Evolutionary conservation across 2,888 invertebrate genomes (phyloP).

Genomic region (Tanytarsus gracilentus): DNA sequence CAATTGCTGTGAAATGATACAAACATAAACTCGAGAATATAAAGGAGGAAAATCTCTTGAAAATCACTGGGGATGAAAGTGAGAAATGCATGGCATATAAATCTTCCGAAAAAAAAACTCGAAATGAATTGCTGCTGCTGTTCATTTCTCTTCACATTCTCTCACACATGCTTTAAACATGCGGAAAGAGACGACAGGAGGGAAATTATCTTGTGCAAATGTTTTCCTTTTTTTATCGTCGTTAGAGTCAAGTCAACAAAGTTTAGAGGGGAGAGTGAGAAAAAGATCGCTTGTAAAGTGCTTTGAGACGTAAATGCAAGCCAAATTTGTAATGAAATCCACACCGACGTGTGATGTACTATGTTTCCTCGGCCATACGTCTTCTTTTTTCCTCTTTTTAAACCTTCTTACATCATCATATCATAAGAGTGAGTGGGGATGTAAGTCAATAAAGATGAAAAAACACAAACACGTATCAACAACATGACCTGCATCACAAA

Average conservation of each 20-base stretch:
- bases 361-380: background rate
- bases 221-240: background rate
- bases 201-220: too few species aligned
- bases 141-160: too few species aligned
- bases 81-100: conserved; percentile 9
- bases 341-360: conserved; percentile 13
- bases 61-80: background rate
- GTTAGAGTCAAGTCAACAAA: background rate
- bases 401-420: background rate
- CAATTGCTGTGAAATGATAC: conserved; percentile 2
- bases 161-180: too few species aligned
- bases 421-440: background rate
- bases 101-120: too few species aligned
- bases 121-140: too few species aligned
- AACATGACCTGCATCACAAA: conserved; percentile 24
- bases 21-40: too few species aligned
- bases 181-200: too few species aligned
- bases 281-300: conserved; percentile 1
- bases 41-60: too few species aligned
- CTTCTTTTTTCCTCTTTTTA: background rate
- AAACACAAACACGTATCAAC: conserved; percentile 19
- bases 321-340: conserved; percentile 13
- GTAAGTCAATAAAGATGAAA: conserved; percentile 23
- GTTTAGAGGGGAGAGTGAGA: background rate
- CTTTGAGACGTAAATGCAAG: background rate